These are phyloP conservation scores for Regulus satrapa DNA, from an alignment of 2,113 vertebrate species.

Conservation along the genomic window DNA sequence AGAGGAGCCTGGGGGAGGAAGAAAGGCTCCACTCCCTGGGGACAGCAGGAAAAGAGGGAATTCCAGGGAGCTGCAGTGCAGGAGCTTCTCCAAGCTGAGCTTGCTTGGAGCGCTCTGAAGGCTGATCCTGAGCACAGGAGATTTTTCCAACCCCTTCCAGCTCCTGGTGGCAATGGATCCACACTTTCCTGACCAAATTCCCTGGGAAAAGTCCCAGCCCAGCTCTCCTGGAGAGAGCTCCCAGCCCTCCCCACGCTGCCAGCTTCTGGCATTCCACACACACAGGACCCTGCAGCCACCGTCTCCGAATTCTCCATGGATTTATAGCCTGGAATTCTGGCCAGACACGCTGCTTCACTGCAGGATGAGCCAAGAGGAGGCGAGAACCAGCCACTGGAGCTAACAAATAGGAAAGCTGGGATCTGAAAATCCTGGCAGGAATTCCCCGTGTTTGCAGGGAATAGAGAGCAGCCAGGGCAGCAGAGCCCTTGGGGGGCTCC, in stretches of 20 bases:
- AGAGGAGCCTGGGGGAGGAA: background rate
- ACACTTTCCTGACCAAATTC: fast-evolving
- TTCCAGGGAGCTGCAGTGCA: too few relatives aligned
- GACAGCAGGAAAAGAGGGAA: background rate
- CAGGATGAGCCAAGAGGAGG: background rate
- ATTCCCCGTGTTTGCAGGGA: background rate
- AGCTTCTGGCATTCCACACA: fast-evolving
- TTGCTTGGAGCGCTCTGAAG: background rate
- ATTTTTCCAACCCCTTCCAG: background rate
- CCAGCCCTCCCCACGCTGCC: background rate
- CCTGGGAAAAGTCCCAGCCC: background rate
- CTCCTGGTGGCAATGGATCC: background rate
- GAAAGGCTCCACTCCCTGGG: background rate
- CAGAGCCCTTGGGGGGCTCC: background rate
- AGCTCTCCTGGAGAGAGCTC: too few relatives aligned
- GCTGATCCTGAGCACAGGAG: background rate
- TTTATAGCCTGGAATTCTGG: background rate
- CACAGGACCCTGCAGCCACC: background rate
- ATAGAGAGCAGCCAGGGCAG: background rate
- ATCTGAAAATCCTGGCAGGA: background rate
- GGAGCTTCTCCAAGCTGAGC: background rate
- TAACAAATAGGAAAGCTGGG: background rate
- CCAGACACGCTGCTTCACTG: background rate
- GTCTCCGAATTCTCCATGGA: fast-evolving
- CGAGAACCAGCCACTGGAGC: background rate